Percentiles rank a stretch among this genome's conserved stretches.
phyloP scores from a whole-genome alignment of 2,888 invertebrate genomes.

The Panzeria rudis region DNA sequence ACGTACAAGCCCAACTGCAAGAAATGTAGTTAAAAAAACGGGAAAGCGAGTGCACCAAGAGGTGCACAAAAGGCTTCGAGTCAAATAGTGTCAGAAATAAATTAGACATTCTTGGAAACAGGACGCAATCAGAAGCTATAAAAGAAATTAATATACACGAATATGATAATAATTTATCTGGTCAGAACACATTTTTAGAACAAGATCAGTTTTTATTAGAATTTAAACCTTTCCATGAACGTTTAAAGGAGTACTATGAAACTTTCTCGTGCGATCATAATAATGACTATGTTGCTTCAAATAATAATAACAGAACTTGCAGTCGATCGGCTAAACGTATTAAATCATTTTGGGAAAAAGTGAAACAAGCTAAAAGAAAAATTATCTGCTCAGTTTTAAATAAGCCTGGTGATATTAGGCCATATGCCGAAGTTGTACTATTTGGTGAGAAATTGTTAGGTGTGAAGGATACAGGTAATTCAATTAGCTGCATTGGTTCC shows the following conservation, averaged over 20 bases:
- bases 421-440: neutral
- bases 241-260: no score
- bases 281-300: no score
- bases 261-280: no score
- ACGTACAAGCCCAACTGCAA: conserved; percentile 27
- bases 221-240: no score
- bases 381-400: conserved; percentile 14
- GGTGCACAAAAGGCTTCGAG: neutral
- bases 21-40: conserved; percentile 18
- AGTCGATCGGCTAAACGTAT: neutral
- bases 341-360: neutral
- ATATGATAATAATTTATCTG: no score
- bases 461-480: conserved; percentile 24
- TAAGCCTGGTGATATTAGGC: neutral
- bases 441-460: conserved; percentile 22
- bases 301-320: neutral
- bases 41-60: conserved; percentile 1
- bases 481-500: conserved; percentile 19
- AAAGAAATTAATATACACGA: no score
- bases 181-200: no score
- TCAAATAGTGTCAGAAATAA: neutral
- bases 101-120: no score
- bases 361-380: neutral
- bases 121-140: no score
- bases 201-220: no score